Evolutionary conservation across 1,140 invertebrate genomes (phyloP).

Genomic region (Tetramorium alpestre): DNA sequence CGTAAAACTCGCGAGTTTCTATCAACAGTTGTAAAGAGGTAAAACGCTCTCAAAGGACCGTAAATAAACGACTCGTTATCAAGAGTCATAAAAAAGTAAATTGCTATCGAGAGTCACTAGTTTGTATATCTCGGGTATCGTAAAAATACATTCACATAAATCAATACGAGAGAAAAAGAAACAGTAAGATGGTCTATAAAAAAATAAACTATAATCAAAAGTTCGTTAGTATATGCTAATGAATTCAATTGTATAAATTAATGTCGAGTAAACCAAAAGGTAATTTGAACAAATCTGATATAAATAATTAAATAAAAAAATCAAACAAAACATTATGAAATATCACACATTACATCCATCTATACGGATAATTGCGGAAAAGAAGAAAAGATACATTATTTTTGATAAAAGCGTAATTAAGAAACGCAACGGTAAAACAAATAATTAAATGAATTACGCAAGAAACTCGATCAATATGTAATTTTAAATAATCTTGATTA

Average conservation of each 20-base stretch:
- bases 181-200: background rate
- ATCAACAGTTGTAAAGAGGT: constrained; percentile 33
- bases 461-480: constrained; percentile 19
- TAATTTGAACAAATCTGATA: background rate
- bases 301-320: background rate
- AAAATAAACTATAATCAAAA: background rate
- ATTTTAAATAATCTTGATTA: background rate
- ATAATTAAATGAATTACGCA: constrained; percentile 38
- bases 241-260: background rate
- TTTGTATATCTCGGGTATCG: background rate
- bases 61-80: constrained; percentile 27
- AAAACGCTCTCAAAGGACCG: constrained; percentile 7
- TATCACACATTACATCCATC: background rate
- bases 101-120: background rate
- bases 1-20: constrained; percentile 6
- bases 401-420: background rate
- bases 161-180: background rate
- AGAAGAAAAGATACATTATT: background rate
- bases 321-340: background rate
- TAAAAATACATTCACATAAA: background rate
- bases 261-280: background rate
- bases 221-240: background rate
- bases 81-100: constrained; percentile 27
- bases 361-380: background rate
- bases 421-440: background rate